Base-by-base conservation (phyloP, 1,140 invertebrate genomes). In the Psilanteris sp. region DNA sequence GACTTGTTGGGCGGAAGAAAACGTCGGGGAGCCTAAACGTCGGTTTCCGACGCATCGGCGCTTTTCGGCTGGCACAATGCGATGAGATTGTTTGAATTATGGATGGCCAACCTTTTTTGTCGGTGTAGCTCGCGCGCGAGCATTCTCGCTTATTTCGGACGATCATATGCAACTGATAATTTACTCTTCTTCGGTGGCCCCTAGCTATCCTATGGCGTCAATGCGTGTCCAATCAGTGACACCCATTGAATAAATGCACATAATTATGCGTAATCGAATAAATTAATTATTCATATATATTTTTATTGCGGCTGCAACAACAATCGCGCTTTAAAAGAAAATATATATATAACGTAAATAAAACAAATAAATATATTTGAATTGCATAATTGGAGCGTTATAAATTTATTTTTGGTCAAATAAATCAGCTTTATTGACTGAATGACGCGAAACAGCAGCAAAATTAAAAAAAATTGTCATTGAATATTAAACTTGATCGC, bases 81-180 rank as follows among this genome's bases (percentile, higher is more conserved):
- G 54, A 61, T 36, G 57, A 48, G 73, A 77, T 66, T 59, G 57
- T 61, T 71, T 77, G 73, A 77, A 77, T 77, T 77, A 77, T 77
- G 73, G 73, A 77, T 71, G 66, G 36, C 36, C 73, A 32, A 10
- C 11, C 32, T 61, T 68, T 70, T 70, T 76, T 50, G 73, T 70
- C 73, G 72, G 62, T 11, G 36, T 22, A 14, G 22, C 44, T 50
- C 39, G 16, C 50, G 54, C 54, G 44, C 48, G 34, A 52, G 37
- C 59, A 54, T n/a, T 66, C 52, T 66, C 62, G 43, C 48, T 57
- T 44, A 52, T 59, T 50, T 37, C 61, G 70, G 15, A 48, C 8
- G 73, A 71, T 76, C 48, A 66, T 68, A 59, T 48, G 54, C 61
- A 37, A 46, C 54, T 61, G 66, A 71, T 76, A 64, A 76, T 70